Percentiles rank a stretch among this genome's conserved stretches.
These are phyloP conservation scores for Styela clava DNA, from an alignment of 23 tunicate genomes.

Conservation along the genomic window DNA sequence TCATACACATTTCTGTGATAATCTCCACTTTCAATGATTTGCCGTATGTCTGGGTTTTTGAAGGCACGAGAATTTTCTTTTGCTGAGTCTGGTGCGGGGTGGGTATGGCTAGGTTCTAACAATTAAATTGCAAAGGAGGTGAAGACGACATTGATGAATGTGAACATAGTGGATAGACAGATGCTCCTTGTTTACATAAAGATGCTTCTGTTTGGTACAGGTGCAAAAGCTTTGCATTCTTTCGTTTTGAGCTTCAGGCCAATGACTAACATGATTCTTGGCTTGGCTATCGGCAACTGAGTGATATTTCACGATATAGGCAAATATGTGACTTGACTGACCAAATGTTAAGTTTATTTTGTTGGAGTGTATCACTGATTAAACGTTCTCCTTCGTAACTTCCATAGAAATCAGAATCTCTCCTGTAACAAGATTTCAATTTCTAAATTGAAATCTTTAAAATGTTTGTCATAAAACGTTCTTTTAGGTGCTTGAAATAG, in stretches of 20 bases:
- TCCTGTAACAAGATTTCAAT: neutral
- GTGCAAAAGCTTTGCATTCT: conserved; percentile 14
- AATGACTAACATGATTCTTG: no score
- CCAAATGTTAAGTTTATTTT: neutral
- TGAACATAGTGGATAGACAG: conserved; percentile 27
- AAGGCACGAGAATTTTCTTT: conserved; percentile 1
- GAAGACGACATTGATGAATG: conserved; percentile 41
- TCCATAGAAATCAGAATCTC: neutral
- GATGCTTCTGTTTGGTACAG: conserved; percentile 39
- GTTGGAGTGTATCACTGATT: neutral
- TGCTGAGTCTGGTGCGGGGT: conserved; percentile 30
- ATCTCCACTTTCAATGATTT: no score
- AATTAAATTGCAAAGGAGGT: conserved; percentile 39
- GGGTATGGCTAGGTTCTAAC: conserved; percentile 27
- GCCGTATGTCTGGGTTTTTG: conserved; percentile 25
- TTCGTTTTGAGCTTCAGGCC: no score
- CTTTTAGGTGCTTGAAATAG: no score
- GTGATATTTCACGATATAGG: no score
- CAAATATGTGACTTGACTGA: no score
- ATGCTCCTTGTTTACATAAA: conserved; percentile 18
- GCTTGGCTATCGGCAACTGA: no score
- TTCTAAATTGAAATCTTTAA: no score
- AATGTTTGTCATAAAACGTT: no score
- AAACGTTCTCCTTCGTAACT: neutral
- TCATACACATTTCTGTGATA: no score